Evolutionary conservation across 1,140 invertebrate genomes (phyloP).

Genomic region (Oscheius sp.): DNA sequence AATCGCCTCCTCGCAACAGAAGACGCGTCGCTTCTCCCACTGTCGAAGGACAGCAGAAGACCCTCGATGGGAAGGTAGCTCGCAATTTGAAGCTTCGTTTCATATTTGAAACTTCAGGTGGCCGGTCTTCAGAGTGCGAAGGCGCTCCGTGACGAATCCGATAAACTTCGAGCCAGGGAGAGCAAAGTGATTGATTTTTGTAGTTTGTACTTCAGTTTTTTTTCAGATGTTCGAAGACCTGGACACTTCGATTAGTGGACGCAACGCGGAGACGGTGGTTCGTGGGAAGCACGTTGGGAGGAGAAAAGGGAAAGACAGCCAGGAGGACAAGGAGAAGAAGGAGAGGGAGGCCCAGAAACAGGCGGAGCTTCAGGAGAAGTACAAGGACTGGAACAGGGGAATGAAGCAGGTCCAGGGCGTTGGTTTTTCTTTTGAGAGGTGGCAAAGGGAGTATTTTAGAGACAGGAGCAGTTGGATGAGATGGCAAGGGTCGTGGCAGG

Average conservation of each 20-base stretch:
- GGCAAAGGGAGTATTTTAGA: conserved; percentile 17
- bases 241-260: conserved; percentile 18
- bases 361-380: conserved; percentile 28
- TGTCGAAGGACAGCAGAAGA: background rate
- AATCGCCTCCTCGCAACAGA: background rate
- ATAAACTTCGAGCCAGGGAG: conserved; percentile 11
- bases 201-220: background rate
- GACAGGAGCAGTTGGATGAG: conserved; percentile 36
- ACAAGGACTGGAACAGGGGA: conserved; percentile 29
- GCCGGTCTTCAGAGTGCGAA: conserved; percentile 19
- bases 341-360: conserved; percentile 29
- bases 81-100: background rate
- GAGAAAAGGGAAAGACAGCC: background rate
- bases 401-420: conserved; percentile 22
- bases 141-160: conserved; percentile 17
- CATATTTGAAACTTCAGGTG: background rate
- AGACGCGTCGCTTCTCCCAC: background rate
- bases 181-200: background rate
- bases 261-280: conserved; percentile 18
- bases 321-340: conserved; percentile 27
- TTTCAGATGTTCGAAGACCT: conserved; percentile 28
- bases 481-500: conserved; percentile 33
- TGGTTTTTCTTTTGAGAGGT: conserved; percentile 19
- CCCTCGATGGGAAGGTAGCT: conserved; percentile 22
- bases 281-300: conserved; percentile 11